Evolutionary conservation across 2,797 vertebrate genomes (phyloP), one percentile per base, ranked within the genome.

Genomic region (Champsocephalus gunnari): DNA sequence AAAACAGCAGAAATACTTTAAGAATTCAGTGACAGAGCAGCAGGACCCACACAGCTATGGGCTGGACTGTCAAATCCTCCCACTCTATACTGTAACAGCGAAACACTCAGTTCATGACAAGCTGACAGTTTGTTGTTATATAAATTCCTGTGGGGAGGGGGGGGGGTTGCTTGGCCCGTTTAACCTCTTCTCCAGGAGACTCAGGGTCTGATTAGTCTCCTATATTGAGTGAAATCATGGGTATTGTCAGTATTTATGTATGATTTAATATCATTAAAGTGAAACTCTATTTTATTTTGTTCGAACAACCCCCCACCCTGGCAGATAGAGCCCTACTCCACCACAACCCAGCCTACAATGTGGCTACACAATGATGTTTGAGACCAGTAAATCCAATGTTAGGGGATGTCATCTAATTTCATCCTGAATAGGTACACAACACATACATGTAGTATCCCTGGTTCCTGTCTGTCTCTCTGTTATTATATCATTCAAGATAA

Each of bases 251-350:
- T 73, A 82, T 77, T 62, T 81, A 83, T 86, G 76, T 50, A 24
- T 16, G 17, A 82, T 65, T 71, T 84, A 65, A 82, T 80, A n/a
- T 60, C 10, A 59, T 85, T 79, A 69, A 10, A 69, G 21, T 51
- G 9, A 9, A 9, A 67, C 54, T 51, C 10, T 60, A 53, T 38
- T 19, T n/a, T 44, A 3, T 55, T 69, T 65, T 28, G 47, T 28
- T 63, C 61, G 8, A 53, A 47, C 38, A 67, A 50, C 19, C 48
- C n/a, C 32, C 53, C 32, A 28, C 4, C 9, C 19, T 5, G 17
- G 45, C 50, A 82, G 56, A n/a, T 12, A 24, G 21, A 73, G 9
- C 24, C 9, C 6, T 44, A 11, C 49, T 57, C 34, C 41, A 54
- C 41, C 43, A 41, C 14, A 76, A 14, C 50, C n/a, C 10, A 12